Conservation (phyloP, 2,797 vertebrate genomes). For the Hybognathus amarus region DNA sequence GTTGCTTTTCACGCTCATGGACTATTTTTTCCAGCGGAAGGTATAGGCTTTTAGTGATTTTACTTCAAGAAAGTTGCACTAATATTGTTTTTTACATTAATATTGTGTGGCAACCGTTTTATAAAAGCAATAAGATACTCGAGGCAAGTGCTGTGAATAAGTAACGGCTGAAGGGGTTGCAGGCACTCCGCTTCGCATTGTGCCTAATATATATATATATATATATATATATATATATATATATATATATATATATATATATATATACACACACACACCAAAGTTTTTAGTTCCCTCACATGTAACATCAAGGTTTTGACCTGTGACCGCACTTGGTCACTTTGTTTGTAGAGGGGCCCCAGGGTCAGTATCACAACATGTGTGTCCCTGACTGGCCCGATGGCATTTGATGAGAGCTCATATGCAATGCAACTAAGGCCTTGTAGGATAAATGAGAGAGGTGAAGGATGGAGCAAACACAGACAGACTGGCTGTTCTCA, state of each 20-base stretch:
- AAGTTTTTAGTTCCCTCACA: background rate
- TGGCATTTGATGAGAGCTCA: conserved; percentile 68
- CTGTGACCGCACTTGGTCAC: conserved; percentile 75
- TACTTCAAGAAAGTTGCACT: too few species aligned
- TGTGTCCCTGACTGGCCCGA: conserved; percentile 76
- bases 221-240: too few species aligned
- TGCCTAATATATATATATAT: too few species aligned
- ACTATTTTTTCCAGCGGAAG: too few species aligned
- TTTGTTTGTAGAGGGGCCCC: conserved; percentile 80
- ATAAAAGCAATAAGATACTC: too few species aligned
- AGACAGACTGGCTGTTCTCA: conserved; percentile 65
- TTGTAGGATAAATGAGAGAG: conserved; percentile 73
- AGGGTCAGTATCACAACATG: conserved; percentile 75
- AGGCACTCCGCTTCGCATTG: too few species aligned
- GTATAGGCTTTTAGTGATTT: too few species aligned
- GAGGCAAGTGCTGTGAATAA: too few species aligned
- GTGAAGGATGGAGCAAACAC: conserved; percentile 77
- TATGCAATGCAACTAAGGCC: conserved; percentile 62
- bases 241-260: background rate
- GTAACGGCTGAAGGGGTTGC: too few species aligned
- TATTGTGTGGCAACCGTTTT: too few species aligned
- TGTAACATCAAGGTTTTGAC: conserved; percentile 60
- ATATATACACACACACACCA: background rate
- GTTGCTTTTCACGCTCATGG: too few species aligned
- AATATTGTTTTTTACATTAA: too few species aligned